Conservation (phyloP, 2,888 invertebrate species). For the Synanthedon vespiformis region DNA sequence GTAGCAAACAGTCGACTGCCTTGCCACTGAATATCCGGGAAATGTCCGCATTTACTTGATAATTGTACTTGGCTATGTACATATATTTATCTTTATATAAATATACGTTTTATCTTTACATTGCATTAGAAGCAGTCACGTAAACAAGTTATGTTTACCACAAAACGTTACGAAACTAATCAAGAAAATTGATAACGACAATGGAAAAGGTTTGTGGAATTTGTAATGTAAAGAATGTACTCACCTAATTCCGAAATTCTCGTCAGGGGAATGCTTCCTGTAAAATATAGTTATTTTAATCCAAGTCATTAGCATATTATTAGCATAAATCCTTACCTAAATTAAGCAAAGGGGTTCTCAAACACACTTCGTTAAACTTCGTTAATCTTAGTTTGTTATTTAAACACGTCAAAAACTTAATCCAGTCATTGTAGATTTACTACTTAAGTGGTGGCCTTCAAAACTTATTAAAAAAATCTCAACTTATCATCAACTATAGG, state of each 20-base stretch:
- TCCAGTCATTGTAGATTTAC: too few species aligned
- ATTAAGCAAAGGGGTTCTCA: too few species aligned
- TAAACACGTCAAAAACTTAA: too few species aligned
- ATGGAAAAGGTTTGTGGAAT: constrained; percentile 5
- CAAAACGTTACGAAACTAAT: constrained; percentile 1
- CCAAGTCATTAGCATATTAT: too few species aligned
- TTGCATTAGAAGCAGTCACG: background rate
- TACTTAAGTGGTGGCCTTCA: too few species aligned
- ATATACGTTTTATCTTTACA: background rate
- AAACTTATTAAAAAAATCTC: too few species aligned
- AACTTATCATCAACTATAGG: too few species aligned
- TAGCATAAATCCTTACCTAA: too few species aligned
- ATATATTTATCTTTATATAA: background rate
- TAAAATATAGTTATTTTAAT: background rate
- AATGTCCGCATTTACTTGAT: background rate
- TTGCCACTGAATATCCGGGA: background rate
- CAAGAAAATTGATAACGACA: background rate
- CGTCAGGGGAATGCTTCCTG: constrained; percentile 70
- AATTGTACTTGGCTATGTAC: background rate
- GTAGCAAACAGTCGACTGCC: background rate
- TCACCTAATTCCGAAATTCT: constrained; percentile 71
- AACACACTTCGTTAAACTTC: too few species aligned
- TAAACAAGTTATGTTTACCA: background rate
- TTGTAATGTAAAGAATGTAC: constrained; percentile 9
- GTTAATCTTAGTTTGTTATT: too few species aligned